Conservation (phyloP, 53 echinoderm and acorn worm species). For the Antedon mediterranea region DNA sequence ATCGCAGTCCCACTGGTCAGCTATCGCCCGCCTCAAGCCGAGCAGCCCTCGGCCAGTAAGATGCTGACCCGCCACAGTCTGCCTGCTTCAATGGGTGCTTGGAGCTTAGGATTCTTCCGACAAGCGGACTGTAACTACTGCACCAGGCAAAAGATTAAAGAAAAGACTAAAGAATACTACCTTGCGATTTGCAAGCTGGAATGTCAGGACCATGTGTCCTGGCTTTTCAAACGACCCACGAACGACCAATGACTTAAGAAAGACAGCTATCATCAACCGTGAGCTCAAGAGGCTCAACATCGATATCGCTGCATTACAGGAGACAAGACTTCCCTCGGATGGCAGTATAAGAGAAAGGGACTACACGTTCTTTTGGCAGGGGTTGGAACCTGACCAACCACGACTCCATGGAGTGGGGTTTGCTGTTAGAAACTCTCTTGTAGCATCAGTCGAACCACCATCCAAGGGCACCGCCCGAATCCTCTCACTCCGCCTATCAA, state of each 20-base stretch:
- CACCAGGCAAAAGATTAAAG: neutral
- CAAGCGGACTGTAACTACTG: neutral
- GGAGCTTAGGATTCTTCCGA: too few relatives aligned
- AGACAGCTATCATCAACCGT: too few relatives aligned
- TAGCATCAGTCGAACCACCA: neutral
- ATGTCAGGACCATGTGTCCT: too few relatives aligned
- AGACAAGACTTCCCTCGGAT: constrained; percentile 10
- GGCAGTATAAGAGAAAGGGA: constrained; percentile 10
- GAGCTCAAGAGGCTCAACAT: too few relatives aligned
- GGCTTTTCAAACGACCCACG: too few relatives aligned
- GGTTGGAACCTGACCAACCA: constrained; percentile 1
- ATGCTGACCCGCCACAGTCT: neutral
- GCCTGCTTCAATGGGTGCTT: neutral
- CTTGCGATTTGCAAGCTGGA: too few relatives aligned
- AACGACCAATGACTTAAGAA: too few relatives aligned
- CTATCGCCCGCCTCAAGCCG: neutral
- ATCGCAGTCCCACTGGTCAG: neutral
- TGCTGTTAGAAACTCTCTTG: neutral
- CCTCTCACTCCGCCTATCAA: constrained; percentile 13
- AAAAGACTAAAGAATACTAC: too few relatives aligned
- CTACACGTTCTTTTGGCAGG: constrained; percentile 17
- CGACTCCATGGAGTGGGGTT: neutral
- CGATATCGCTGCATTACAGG: too few relatives aligned
- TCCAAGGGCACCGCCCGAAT: constrained; percentile 7
- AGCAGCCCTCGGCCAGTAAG: neutral